Conservation (phyloP, 2,797 vertebrate species). For the Halcyon smyrnensis region DNA sequence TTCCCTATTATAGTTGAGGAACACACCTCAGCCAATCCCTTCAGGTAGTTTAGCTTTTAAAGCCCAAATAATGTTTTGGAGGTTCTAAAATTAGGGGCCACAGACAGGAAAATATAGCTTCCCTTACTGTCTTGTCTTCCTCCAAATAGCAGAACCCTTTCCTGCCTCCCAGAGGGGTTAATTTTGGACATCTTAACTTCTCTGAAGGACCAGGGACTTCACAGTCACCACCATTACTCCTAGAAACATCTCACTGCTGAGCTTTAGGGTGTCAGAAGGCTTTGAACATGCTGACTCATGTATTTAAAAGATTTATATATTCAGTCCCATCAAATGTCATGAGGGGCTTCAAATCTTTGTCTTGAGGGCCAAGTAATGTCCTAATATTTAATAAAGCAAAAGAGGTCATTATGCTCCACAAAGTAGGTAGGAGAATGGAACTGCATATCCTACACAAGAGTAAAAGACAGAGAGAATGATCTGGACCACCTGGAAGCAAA, state of each 20-base stretch:
- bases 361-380: background rate
- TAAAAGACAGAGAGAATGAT: background rate
- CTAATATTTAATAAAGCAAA: background rate
- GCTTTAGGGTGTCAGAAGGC: background rate
- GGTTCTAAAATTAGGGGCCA: background rate
- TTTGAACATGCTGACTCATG: accelerated
- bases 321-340: background rate
- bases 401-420: background rate
- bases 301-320: background rate
- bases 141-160: background rate
- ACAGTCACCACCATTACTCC: background rate
- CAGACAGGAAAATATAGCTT: background rate
- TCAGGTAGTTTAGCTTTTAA: background rate
- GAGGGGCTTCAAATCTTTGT: background rate
- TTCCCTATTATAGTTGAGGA: background rate
- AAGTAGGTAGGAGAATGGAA: background rate
- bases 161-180: background rate
- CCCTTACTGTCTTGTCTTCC: background rate
- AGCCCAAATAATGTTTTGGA: background rate
- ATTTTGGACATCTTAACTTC: background rate
- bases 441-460: background rate
- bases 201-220: background rate
- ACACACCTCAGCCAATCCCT: background rate
- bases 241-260: background rate
- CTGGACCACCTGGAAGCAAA: background rate